phyloP scores from a whole-genome alignment of 1,140 invertebrate species.

The Pentalonia nigronervosa region DNA sequence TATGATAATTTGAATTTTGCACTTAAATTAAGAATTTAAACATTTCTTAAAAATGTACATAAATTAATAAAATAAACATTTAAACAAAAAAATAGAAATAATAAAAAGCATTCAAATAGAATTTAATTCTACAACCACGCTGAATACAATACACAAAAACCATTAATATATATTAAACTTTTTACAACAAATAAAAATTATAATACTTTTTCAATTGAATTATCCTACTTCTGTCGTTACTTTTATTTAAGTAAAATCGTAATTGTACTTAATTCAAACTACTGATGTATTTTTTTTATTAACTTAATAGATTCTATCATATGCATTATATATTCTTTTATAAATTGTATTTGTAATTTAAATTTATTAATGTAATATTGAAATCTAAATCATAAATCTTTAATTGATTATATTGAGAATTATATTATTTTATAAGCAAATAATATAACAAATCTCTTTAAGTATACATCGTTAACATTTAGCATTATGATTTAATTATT shows the following conservation, averaged over 20 bases:
- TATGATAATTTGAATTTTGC: background rate
- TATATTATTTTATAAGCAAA: background rate
- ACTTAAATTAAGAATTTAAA: background rate
- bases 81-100: background rate
- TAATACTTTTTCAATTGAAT: background rate
- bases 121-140: background rate
- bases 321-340: no score
- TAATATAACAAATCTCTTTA: background rate
- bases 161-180: background rate
- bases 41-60: background rate
- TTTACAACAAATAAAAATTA: background rate
- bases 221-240: background rate
- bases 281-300: no score
- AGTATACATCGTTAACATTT: background rate
- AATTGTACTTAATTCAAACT: no score
- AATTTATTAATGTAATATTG: no score
- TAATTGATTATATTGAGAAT: background rate
- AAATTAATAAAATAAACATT: constrained; percentile 3
- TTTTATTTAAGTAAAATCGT: no score
- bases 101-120: background rate
- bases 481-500: background rate
- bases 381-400: background rate
- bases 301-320: no score
- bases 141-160: background rate
- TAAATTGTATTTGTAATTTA: no score